phyloP scores from a whole-genome alignment of 2,888 invertebrate species.

The Eugnorisma glareosa region DNA sequence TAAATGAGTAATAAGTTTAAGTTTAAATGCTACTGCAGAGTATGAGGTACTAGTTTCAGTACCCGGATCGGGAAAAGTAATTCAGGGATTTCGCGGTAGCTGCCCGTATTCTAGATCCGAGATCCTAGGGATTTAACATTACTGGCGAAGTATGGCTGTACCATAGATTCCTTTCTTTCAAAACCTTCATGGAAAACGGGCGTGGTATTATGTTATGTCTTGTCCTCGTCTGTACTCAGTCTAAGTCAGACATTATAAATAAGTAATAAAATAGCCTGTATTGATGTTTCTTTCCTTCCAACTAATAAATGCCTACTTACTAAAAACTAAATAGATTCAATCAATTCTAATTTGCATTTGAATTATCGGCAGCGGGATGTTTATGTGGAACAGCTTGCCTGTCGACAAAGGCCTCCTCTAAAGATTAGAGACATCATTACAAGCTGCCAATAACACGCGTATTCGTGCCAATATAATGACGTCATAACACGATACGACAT shows the following conservation, averaged over 20 bases:
- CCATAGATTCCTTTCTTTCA: background rate
- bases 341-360: too few relatives aligned
- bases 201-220: background rate
- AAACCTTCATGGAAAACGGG: background rate
- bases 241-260: too few relatives aligned
- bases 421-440: conserved; percentile 24
- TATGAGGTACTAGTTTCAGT: background rate
- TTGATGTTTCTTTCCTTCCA: too few relatives aligned
- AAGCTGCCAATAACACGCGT: conserved; percentile 41
- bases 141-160: background rate
- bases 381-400: too few relatives aligned
- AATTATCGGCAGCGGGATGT: too few relatives aligned
- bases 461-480: conserved; percentile 37
- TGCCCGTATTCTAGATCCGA: background rate
- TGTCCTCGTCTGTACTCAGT: background rate
- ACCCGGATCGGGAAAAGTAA: background rate
- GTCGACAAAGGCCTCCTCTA: too few relatives aligned
- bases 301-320: too few relatives aligned
- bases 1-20: too few relatives aligned
- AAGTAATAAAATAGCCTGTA: too few relatives aligned
- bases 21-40: too few relatives aligned
- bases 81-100: background rate
- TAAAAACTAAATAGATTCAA: too few relatives aligned
- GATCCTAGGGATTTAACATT: background rate
- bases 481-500: conserved; percentile 35